phyloP scores from a whole-genome alignment of 1,140 invertebrate genomes.

The Pectinophora gossypiella region DNA sequence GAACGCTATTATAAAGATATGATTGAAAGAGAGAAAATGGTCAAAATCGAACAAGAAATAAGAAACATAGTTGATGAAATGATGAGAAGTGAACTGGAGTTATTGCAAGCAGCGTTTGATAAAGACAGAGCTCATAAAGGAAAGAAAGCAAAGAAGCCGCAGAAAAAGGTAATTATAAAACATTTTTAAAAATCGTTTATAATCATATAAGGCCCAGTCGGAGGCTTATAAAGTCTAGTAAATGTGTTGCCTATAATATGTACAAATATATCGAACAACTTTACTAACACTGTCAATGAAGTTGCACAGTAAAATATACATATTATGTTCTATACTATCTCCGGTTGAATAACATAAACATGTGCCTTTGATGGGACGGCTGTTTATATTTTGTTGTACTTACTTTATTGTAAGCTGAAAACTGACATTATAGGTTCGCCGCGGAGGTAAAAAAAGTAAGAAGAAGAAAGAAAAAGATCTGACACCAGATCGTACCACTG shows the following conservation, averaged over 20 bases:
- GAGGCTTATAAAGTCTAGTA: too few relatives aligned
- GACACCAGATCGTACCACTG: conserved; percentile 92
- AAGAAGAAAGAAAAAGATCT: conserved; percentile 97
- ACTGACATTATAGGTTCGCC: conserved; percentile 80
- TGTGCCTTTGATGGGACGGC: too few relatives aligned
- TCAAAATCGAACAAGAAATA: conserved; percentile 90
- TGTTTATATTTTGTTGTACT: too few relatives aligned
- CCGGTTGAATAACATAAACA: too few relatives aligned
- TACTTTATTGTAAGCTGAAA: too few relatives aligned
- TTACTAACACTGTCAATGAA: too few relatives aligned
- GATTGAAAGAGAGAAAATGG: conserved; percentile 88
- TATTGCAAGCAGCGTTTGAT: conserved; percentile 87
- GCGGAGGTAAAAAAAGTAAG: conserved; percentile 90
- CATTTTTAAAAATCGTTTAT: too few relatives aligned
- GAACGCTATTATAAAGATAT: conserved; percentile 85
- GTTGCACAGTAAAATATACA: too few relatives aligned
- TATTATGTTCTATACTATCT: too few relatives aligned
- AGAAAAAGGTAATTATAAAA: conserved; percentile 85
- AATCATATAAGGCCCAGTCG: too few relatives aligned
- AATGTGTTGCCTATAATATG: too few relatives aligned
- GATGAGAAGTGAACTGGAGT: conserved; percentile 88
- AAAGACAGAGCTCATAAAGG: conserved; percentile 83
- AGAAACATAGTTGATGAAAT: conserved; percentile 89
- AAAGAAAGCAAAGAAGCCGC: conserved; percentile 86
- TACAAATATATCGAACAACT: too few relatives aligned